phyloP scores from a whole-genome alignment of 2,888 invertebrate genomes.

The Nysson spinosus region DNA sequence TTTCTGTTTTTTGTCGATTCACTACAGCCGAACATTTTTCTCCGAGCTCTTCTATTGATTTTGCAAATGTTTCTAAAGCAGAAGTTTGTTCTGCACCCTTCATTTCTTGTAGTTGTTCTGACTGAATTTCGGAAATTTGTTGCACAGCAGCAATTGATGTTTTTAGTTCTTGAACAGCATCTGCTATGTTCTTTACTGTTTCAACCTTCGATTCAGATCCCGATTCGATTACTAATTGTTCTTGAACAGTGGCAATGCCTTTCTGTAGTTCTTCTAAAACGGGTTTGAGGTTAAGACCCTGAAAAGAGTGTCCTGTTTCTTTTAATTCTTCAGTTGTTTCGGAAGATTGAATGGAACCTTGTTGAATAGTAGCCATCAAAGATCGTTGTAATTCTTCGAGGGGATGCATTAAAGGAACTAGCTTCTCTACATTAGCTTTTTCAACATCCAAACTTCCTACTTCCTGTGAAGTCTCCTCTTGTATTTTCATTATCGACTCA shows the following conservation, averaged over 20 bases:
- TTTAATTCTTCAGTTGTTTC: constrained; percentile 33
- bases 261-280: constrained; percentile 64
- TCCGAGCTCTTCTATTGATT: constrained; percentile 66
- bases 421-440: neutral
- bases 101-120: constrained; percentile 24
- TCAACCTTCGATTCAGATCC: constrained; percentile 41
- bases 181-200: constrained; percentile 47
- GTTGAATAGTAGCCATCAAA: constrained; percentile 27
- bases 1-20: constrained; percentile 9
- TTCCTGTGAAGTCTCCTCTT: constrained; percentile 39
- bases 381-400: constrained; percentile 36
- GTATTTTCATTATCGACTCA: constrained; percentile 34
- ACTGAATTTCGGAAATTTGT: constrained; percentile 16
- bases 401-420: constrained; percentile 41
- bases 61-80: constrained; percentile 75
- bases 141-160: constrained; percentile 45
- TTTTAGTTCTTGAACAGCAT: constrained; percentile 63
- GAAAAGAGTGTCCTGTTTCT: constrained; percentile 1
- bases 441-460: constrained; percentile 6
- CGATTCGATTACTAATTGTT: constrained; percentile 47
- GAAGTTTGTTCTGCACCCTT: constrained; percentile 48
- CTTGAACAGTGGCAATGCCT: constrained; percentile 58
- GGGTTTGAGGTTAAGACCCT: constrained; percentile 23
- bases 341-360: constrained; percentile 11
- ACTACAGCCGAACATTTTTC: constrained; percentile 50